Percentiles rank a stretch among this genome's conserved stretches.
Evolutionary conservation across 2,888 invertebrate species (phyloP).

Genomic region (Ormyrus nitidulus): DNA sequence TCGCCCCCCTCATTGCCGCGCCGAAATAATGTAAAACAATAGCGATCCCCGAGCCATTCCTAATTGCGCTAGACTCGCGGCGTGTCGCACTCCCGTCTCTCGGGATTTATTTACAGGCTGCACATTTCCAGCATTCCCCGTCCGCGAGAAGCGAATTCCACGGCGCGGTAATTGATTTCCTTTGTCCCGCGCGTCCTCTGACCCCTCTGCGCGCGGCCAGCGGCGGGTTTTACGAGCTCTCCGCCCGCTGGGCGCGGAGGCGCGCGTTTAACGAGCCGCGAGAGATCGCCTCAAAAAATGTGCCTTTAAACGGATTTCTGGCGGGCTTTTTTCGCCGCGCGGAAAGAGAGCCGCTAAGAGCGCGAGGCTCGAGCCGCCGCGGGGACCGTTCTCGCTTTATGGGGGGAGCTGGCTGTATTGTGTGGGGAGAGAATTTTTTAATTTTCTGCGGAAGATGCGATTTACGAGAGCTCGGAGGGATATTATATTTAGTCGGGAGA

Average conservation of each 20-base stretch:
- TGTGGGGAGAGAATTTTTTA: no score
- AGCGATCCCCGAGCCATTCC: neutral
- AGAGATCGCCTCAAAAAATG: neutral
- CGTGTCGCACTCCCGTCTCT: neutral
- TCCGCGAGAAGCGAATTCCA: neutral
- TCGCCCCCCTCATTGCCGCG: no score
- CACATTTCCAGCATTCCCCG: neutral
- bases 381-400: no score
- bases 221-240: neutral
- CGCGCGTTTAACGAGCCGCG: neutral
- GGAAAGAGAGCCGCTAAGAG: no score
- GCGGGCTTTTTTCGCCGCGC: neutral
- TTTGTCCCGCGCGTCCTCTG: slow-evolving; percentile 22
- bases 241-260: no score
- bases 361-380: no score
- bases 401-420: no score
- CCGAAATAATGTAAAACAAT: neutral
- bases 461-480: no score
- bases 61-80: neutral
- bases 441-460: no score
- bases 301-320: slow-evolving; percentile 5
- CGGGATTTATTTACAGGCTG: neutral
- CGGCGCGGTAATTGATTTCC: slow-evolving; percentile 38
- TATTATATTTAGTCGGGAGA: no score
- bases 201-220: neutral